Evolutionary conservation across 2,888 invertebrate species (phyloP).

Genomic region (Diplazon laetatorius): DNA sequence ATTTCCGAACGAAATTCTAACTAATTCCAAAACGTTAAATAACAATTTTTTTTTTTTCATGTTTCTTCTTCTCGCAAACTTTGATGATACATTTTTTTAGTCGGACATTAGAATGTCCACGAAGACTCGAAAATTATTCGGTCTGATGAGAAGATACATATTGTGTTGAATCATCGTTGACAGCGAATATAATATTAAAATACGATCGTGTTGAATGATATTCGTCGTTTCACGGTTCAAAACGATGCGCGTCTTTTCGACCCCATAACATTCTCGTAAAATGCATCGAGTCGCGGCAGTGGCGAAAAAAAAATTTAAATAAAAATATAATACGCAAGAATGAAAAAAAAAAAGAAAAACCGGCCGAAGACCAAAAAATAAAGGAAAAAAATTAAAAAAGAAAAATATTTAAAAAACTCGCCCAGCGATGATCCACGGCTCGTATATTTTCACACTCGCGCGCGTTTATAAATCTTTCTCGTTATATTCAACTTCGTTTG

Average conservation of each 20-base stretch:
- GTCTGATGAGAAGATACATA: neutral
- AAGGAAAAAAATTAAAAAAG: too few relatives aligned
- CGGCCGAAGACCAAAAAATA: slow-evolving; percentile 1
- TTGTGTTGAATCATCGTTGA: slow-evolving; percentile 32
- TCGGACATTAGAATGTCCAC: too few relatives aligned
- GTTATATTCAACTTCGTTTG: slow-evolving; percentile 23
- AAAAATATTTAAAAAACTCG: too few relatives aligned
- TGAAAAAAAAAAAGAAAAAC: slow-evolving; percentile 11
- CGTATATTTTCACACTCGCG: slow-evolving; percentile 13
- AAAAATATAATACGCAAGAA: slow-evolving; percentile 16
- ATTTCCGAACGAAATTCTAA: too few relatives aligned
- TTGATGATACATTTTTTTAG: too few relatives aligned
- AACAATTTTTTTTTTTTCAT: too few relatives aligned
- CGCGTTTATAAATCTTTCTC: slow-evolving; percentile 16
- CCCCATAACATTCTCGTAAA: slow-evolving; percentile 26
- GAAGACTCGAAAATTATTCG: too few relatives aligned
- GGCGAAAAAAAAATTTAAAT: slow-evolving; percentile 30
- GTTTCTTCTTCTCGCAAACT: too few relatives aligned
- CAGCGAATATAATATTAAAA: neutral
- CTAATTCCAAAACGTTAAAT: too few relatives aligned
- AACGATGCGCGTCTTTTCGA: slow-evolving; percentile 25
- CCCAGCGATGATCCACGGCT: neutral
- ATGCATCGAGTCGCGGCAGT: slow-evolving; percentile 25
- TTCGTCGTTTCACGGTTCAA: slow-evolving; percentile 44
- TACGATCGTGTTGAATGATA: slow-evolving; percentile 41